Base-by-base conservation (phyloP, 2,113 vertebrate species). In the Cisticola juncidis region DNA sequence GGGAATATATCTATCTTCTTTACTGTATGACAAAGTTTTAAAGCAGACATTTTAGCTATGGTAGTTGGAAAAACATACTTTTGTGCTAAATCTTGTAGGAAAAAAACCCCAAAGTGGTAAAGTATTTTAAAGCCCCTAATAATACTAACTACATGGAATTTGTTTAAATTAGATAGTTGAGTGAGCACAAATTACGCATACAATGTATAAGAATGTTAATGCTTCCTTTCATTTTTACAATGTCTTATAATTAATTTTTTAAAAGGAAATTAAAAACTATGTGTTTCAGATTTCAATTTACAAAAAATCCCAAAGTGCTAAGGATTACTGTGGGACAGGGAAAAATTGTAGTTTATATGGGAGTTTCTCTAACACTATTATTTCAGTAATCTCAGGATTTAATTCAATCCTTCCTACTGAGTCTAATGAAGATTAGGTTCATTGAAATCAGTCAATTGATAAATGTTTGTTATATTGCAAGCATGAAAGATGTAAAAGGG, bases 21-120 rank as follows among this genome's bases (percentile, higher is more conserved):
- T 97, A 95, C 83, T 86, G 35, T 97, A 97, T 96, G 92, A 94
- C 94, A 90, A 95, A 97, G 77, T 97, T 97, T 95, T 97, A 97
- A 95, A 96, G 87, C 64, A 95, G 93, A 96, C 90, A 81, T 91
- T 94, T 96, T 93, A 82, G 50, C 69, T 85, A 45, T n/a, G 20
- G 70, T 94, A 38, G 60, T 72, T 89, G 45, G 62, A 90, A 97
- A 97, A 78, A 86, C 80, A 96, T 51, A 77, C 50, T 94, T 96
- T 26, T 69, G 33, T 88, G 53, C 87, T 87, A 71, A 96, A 81
- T 53, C 31, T 74, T 79, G 44, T 44, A 65, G 36, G 12, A 3
- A 25, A 72, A 86, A 77, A 56, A 10, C 6, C 11, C 18, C 29
- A 8, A 6, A 12, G 6, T 23, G 18, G 14, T 51, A 42, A n/a